Percentiles rank a stretch among this genome's conserved stretches.
These are phyloP conservation scores for Andricus grossulariae DNA, from an alignment of 1,140 invertebrate genomes.

Conservation along the genomic window DNA sequence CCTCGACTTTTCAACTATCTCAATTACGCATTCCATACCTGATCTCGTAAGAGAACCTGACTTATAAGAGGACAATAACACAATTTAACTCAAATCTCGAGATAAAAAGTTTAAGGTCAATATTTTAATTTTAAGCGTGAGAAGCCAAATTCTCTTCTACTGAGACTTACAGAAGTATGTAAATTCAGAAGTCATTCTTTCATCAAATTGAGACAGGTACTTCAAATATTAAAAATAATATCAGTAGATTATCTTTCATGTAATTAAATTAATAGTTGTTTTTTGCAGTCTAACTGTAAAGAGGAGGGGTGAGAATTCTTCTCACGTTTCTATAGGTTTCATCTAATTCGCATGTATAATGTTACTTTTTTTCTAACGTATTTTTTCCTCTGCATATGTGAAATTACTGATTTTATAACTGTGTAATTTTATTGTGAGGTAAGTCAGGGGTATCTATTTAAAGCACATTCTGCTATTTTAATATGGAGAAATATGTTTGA, in stretches of 20 bases:
- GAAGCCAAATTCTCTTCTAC: not conserved
- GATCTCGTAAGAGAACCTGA: slow-evolving; percentile 15
- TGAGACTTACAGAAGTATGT: not conserved
- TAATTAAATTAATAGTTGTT: not conserved
- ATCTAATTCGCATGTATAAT: not conserved
- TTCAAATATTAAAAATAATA: not conserved
- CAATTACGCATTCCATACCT: slow-evolving; percentile 10
- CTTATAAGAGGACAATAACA: slow-evolving; percentile 5
- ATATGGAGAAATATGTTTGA: not conserved
- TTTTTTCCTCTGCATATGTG: not conserved
- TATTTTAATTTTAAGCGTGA: slow-evolving; percentile 1
- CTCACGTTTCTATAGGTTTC: not conserved
- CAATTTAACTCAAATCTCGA: slow-evolving; percentile 4
- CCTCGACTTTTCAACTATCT: slow-evolving; percentile 26
- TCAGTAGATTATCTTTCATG: not conserved
- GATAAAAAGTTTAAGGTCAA: slow-evolving; percentile 4
- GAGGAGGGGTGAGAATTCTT: slow-evolving; percentile 14
- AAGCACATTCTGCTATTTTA: not conserved
- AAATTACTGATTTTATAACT: slow-evolving; percentile 2
- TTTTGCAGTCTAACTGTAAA: not conserved
- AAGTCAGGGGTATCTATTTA: not conserved
- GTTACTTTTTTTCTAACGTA: not conserved
- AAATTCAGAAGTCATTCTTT: not conserved
- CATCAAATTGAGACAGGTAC: too few species aligned
- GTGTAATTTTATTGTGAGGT: not conserved